Percentiles rank a stretch among this genome's conserved stretches.
phyloP scores from a whole-genome alignment of 2,113 vertebrate species.

The Dipodomys ordii region DNA sequence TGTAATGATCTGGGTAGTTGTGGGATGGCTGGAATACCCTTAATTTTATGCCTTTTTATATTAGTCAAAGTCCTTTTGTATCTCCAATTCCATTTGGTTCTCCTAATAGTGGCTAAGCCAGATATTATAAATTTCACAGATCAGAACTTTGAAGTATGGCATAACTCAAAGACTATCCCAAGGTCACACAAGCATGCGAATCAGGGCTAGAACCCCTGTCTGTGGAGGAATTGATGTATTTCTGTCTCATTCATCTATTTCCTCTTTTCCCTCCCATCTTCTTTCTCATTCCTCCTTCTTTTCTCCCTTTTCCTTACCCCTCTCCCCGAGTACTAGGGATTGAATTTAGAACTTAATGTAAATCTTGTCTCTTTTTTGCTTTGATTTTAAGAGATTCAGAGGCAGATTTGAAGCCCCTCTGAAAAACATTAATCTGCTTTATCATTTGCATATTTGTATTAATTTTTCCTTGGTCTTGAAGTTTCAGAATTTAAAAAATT shows the following conservation, averaged over 20 bases:
- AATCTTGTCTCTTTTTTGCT: not conserved
- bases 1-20: too few species aligned
- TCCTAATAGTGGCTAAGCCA: not conserved
- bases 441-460: not conserved
- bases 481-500: too few species aligned
- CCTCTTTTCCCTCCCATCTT: not conserved
- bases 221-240: not conserved
- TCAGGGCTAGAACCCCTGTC: not conserved
- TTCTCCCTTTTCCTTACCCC: too few species aligned
- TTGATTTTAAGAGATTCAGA: not conserved
- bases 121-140: not conserved
- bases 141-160: not conserved
- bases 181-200: not conserved
- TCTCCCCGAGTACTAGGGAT: too few species aligned
- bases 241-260: not conserved
- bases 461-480: not conserved
- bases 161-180: not conserved
- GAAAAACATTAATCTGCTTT: constrained; percentile 9
- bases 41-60: not conserved
- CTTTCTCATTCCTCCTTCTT: too few species aligned
- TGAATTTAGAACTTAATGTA: too few species aligned
- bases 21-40: not conserved
- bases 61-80: not conserved
- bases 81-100: not conserved
- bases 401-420: not conserved